phyloP scores from a whole-genome alignment of 2,797 vertebrate genomes.

The Lagocephalus sceleratus region DNA sequence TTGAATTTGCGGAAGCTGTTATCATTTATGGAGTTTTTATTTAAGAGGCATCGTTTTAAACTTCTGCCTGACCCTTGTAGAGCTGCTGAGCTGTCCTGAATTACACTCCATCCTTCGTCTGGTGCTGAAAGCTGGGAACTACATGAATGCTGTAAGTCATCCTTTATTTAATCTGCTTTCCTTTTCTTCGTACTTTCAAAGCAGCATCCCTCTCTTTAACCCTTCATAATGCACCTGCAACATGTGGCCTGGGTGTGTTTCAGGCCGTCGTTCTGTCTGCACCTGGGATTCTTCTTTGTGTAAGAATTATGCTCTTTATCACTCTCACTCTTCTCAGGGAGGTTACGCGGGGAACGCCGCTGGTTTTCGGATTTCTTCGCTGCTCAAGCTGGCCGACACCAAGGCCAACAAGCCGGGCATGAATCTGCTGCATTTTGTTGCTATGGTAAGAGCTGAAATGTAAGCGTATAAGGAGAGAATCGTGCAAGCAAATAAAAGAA shows the following conservation, averaged over 20 bases:
- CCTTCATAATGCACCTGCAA: slow-evolving; percentile 16
- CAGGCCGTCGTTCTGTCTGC: slow-evolving; percentile 30
- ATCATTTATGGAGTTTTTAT: slow-evolving; percentile 2
- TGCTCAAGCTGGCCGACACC: slow-evolving; percentile 82
- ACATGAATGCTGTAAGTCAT: slow-evolving; percentile 83
- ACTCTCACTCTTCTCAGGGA: slow-evolving; percentile 70
- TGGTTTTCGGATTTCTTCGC: slow-evolving; percentile 80
- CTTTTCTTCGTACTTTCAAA: slow-evolving; percentile 29
- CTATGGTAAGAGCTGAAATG: slow-evolving; percentile 69
- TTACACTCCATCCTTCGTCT: slow-evolving; percentile 81
- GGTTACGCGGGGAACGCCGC: slow-evolving; percentile 83
- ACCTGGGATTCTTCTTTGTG: slow-evolving; percentile 57
- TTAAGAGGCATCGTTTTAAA: slow-evolving; percentile 21
- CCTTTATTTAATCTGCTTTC: slow-evolving; percentile 13
- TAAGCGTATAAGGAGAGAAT: slow-evolving; percentile 1
- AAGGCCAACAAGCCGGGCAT: slow-evolving; percentile 85
- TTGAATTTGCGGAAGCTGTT: background rate
- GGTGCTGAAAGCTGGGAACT: slow-evolving; percentile 84
- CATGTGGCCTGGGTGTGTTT: slow-evolving; percentile 31
- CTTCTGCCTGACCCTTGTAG: slow-evolving; percentile 50
- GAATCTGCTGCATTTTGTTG: slow-evolving; percentile 83
- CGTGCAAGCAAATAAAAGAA: no score
- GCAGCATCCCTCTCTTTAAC: slow-evolving; percentile 27
- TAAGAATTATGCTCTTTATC: slow-evolving; percentile 36
- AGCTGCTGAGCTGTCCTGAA: slow-evolving; percentile 80